Conservation (phyloP, 1,140 invertebrate species). For the Dreissena rostriformis region DNA sequence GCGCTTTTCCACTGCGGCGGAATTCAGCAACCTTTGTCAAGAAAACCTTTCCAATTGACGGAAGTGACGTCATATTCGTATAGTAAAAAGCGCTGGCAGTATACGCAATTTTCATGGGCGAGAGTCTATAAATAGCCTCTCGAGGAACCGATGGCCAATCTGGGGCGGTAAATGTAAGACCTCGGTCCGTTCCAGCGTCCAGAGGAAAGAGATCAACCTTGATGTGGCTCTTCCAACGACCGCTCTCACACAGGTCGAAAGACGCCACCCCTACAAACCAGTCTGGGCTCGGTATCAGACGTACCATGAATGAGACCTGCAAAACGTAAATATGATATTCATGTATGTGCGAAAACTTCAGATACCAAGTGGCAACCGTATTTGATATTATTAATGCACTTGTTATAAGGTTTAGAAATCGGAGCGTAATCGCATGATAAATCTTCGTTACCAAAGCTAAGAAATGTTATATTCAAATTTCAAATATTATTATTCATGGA, state of each 20-base stretch:
- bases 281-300: slow-evolving; percentile 75
- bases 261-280: slow-evolving; percentile 74
- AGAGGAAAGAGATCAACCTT: slow-evolving; percentile 65
- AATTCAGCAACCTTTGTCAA: slow-evolving; percentile 59
- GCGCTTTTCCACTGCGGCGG: slow-evolving; percentile 45
- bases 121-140: slow-evolving; percentile 66
- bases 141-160: slow-evolving; percentile 70
- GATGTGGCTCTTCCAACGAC: slow-evolving; percentile 65
- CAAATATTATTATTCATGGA: too few relatives aligned
- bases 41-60: slow-evolving; percentile 63
- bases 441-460: too few relatives aligned
- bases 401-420: too few relatives aligned
- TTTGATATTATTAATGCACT: too few relatives aligned
- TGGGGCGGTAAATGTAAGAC: slow-evolving; percentile 74
- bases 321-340: slow-evolving; percentile 7
- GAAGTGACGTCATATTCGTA: slow-evolving; percentile 60
- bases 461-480: too few relatives aligned
- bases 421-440: too few relatives aligned
- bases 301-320: slow-evolving; percentile 73
- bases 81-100: slow-evolving; percentile 74
- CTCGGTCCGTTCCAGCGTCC: slow-evolving; percentile 73
- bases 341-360: too few relatives aligned
- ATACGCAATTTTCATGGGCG: slow-evolving; percentile 62
- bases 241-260: slow-evolving; percentile 67
- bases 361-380: too few relatives aligned